A percentile compares a stretch with the other conserved stretches of the same genome.
These are phyloP conservation scores for Dromius quadrimaculatus DNA, from an alignment of 2,888 invertebrate species.

Conservation along the genomic window DNA sequence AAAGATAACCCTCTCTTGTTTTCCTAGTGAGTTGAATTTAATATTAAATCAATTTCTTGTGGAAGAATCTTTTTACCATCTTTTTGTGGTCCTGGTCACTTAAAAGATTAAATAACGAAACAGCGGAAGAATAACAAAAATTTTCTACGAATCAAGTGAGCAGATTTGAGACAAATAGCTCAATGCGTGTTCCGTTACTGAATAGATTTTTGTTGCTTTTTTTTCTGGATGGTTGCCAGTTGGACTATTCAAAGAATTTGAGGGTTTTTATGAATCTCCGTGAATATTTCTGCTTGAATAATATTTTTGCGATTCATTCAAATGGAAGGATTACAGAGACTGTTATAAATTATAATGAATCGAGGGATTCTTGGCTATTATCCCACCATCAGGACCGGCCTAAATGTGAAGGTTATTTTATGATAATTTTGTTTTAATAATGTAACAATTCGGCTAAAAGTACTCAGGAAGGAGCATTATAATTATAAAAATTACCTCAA, in stretches of 20 bases:
- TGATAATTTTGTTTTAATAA: too few relatives aligned
- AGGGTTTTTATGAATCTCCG: slow-evolving; percentile 21
- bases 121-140: not conserved
- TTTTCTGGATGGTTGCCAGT: slow-evolving; percentile 9
- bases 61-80: slow-evolving; percentile 10
- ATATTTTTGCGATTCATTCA: slow-evolving; percentile 22
- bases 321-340: slow-evolving; percentile 13
- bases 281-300: slow-evolving; percentile 32
- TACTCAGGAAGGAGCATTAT: too few relatives aligned
- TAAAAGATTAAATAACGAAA: slow-evolving; percentile 12
- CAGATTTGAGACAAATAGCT: slow-evolving; percentile 14
- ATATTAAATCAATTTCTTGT: too few relatives aligned
- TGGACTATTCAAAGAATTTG: slow-evolving; percentile 19
- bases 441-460: too few relatives aligned
- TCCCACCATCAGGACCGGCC: too few relatives aligned
- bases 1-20: too few relatives aligned
- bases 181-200: not conserved
- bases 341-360: slow-evolving; percentile 19
- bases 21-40: too few relatives aligned
- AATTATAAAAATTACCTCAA: too few relatives aligned
- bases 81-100: slow-evolving; percentile 10
- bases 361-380: slow-evolving; percentile 9
- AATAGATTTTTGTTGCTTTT: slow-evolving; percentile 6
- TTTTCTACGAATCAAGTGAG: slow-evolving; percentile 8
- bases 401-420: too few relatives aligned